These are phyloP conservation scores for Uropetala carovei DNA, from an alignment of 2,888 invertebrate species.

Conservation along the genomic window DNA sequence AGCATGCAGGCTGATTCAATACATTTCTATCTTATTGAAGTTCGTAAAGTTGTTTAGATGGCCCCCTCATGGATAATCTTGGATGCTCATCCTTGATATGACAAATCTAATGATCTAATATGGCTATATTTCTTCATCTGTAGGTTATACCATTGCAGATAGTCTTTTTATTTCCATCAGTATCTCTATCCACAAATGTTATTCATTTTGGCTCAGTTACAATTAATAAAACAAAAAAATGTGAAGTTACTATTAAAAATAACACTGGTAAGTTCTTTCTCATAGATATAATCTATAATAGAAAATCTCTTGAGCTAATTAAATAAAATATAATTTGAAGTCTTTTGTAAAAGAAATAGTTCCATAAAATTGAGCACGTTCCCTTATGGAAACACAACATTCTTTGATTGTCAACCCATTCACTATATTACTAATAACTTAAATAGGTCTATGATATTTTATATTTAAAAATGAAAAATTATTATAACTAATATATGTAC, in stretches of 20 bases:
- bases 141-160: constrained; percentile 3
- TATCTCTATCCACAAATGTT: neutral
- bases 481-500: neutral
- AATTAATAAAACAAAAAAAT: neutral
- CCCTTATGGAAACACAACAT: neutral
- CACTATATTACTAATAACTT: neutral
- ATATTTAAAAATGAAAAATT: neutral
- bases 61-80: too few relatives aligned
- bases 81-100: too few relatives aligned
- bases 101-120: too few relatives aligned
- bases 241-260: neutral
- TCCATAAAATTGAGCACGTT: neutral
- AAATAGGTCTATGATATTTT: neutral
- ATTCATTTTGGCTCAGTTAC: neutral
- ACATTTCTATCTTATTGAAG: too few relatives aligned
- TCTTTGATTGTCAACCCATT: neutral
- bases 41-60: too few relatives aligned
- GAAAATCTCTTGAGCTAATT: too few relatives aligned
- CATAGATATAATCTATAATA: neutral
- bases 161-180: neutral
- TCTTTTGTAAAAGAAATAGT: too few relatives aligned
- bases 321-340: too few relatives aligned
- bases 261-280: neutral
- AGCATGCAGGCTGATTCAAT: too few relatives aligned
- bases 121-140: too few relatives aligned